phyloP scores from a whole-genome alignment of 2,888 invertebrate species.

The Crematogaster levior region DNA sequence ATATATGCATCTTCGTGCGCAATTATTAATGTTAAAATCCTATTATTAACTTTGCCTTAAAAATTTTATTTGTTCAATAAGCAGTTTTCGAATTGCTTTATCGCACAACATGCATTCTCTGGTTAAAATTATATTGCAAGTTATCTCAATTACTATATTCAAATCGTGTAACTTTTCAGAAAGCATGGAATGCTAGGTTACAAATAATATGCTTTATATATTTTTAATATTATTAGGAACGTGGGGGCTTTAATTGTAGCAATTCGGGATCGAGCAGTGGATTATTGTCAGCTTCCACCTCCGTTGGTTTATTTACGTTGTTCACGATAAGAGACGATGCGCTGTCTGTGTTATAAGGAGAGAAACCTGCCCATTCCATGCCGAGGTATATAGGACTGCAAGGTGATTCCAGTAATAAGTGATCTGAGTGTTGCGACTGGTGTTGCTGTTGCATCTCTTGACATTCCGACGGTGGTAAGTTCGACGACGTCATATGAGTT shows the following conservation, averaged over 20 bases:
- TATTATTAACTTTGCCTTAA: not conserved
- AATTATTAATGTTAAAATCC: slow-evolving; percentile 6
- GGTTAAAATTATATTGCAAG: slow-evolving; percentile 27
- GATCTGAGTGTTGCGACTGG: slow-evolving; percentile 79
- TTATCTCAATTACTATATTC: not conserved
- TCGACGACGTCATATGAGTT: slow-evolving; percentile 79
- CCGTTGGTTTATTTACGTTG: slow-evolving; percentile 81
- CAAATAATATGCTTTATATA: not conserved
- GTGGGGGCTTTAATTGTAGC: slow-evolving; percentile 83
- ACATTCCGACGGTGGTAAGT: slow-evolving; percentile 77
- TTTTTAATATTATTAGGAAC: slow-evolving; percentile 77
- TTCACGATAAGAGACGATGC: slow-evolving; percentile 82
- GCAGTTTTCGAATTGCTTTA: not conserved
- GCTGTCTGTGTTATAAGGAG: slow-evolving; percentile 81
- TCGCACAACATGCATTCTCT: not conserved
- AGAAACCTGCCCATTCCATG: slow-evolving; percentile 85
- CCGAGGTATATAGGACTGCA: slow-evolving; percentile 84
- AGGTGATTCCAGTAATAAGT: slow-evolving; percentile 82
- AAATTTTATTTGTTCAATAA: slow-evolving; percentile 6
- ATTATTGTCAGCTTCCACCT: slow-evolving; percentile 80
- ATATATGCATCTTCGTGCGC: not conserved
- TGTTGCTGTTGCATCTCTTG: slow-evolving; percentile 76
- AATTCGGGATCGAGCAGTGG: slow-evolving; percentile 83
- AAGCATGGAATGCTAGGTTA: not conserved
- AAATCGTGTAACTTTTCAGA: not conserved